These are phyloP conservation scores for Poeciliopsis gracilis DNA, from an alignment of 2,797 vertebrate genomes.

Conservation along the genomic window DNA sequence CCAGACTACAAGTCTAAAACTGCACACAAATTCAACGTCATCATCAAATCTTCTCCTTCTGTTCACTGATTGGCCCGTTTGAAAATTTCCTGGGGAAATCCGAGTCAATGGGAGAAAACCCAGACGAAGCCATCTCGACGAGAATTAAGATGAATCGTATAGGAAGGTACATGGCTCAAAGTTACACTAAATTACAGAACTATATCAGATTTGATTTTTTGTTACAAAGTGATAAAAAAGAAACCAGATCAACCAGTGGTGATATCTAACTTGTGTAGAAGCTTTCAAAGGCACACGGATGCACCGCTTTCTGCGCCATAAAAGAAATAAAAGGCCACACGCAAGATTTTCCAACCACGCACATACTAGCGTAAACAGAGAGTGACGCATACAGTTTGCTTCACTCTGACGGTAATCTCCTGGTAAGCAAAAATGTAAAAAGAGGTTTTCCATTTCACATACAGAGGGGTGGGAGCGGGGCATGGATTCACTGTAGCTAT, in stretches of 20 bases:
- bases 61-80: too few species aligned
- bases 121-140: too few species aligned
- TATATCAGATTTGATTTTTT: background rate
- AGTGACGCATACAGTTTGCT: conserved; percentile 23
- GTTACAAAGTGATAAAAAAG: background rate
- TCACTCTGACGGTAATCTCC: conserved; percentile 48
- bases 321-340: background rate
- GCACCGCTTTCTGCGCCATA: background rate
- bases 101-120: too few species aligned
- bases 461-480: conserved; percentile 22
- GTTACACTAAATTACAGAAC: background rate
- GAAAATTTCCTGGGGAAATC: too few species aligned
- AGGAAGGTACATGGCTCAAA: background rate
- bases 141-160: too few species aligned
- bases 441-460: conserved; percentile 30
- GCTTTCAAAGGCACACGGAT: background rate
- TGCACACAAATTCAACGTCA: too few species aligned
- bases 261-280: background rate
- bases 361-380: conserved; percentile 18
- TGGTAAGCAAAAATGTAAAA: conserved; percentile 52
- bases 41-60: too few species aligned
- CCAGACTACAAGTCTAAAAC: too few species aligned
- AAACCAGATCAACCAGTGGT: background rate
- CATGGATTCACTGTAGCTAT: conserved; percentile 44
- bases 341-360: background rate